phyloP scores from a whole-genome alignment of 2,888 invertebrate species.

The Dasysyrphus albostriatus region DNA sequence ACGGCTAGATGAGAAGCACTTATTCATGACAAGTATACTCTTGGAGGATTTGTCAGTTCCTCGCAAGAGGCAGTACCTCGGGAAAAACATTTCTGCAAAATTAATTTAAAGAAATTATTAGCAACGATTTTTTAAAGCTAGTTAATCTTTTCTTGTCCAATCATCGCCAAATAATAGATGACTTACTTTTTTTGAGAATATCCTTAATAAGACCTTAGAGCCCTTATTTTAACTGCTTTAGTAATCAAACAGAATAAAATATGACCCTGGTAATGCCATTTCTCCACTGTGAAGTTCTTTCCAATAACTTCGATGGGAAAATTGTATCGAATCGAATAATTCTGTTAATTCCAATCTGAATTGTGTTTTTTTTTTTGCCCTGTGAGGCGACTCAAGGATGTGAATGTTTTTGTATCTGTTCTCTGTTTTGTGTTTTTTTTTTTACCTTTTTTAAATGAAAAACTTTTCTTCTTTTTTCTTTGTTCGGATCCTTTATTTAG shows the following conservation, averaged over 20 bases:
- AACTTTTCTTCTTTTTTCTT: conserved; percentile 6
- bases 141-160: too few relatives aligned
- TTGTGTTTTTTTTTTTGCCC: conserved; percentile 26
- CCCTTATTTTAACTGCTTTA: neutral
- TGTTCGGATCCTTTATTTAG: conserved; percentile 37
- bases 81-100: too few relatives aligned
- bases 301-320: conserved; percentile 18
- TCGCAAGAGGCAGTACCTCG: too few relatives aligned
- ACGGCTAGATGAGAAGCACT: too few relatives aligned
- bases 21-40: too few relatives aligned
- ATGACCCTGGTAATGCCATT: neutral
- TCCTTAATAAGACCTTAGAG: too few relatives aligned
- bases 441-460: conserved; percentile 7
- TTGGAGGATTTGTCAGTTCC: too few relatives aligned
- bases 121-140: too few relatives aligned
- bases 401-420: conserved; percentile 36
- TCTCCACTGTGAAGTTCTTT: neutral
- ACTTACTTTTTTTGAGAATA: too few relatives aligned
- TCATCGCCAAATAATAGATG: too few relatives aligned
- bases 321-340: conserved; percentile 69
- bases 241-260: neutral
- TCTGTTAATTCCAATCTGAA: conserved; percentile 69
- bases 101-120: too few relatives aligned
- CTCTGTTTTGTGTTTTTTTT: neutral
- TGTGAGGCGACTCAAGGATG: conserved; percentile 3